phyloP scores from a whole-genome alignment of 2,797 vertebrate species.

The Spheniscus humboldti region DNA sequence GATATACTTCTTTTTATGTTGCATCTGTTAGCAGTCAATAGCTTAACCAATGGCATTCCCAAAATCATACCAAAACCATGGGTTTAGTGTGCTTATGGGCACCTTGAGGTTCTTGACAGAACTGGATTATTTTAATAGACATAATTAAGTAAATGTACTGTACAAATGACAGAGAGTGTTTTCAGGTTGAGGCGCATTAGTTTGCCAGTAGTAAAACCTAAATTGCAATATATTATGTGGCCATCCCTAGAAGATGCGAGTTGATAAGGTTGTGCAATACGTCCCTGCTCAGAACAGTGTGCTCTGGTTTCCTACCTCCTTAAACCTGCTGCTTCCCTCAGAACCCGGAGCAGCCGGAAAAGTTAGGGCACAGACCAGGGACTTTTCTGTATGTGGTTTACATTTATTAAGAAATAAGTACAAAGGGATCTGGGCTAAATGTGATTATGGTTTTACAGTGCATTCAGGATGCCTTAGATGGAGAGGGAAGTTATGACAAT shows the following conservation, averaged over 20 bases:
- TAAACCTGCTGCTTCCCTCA: not conserved
- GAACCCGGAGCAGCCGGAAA: fast-evolving
- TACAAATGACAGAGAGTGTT: not conserved
- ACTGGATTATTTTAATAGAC: not conserved
- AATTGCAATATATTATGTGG: not conserved
- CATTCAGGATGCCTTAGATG: not conserved
- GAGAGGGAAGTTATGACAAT: not conserved
- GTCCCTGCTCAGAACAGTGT: fast-evolving
- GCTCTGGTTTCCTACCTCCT: not conserved
- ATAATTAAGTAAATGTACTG: not conserved
- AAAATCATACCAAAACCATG: not conserved
- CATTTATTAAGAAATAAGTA: not conserved
- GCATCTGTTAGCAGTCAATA: not conserved
- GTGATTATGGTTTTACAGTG: not conserved
- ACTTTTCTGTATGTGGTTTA: not conserved
- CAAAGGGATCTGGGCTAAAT: not conserved
- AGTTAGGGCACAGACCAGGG: not conserved
- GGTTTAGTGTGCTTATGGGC: not conserved
- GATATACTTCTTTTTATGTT: not conserved
- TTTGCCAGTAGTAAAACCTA: not conserved
- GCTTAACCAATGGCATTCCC: not conserved
- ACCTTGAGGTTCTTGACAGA: not conserved
- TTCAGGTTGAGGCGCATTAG: not conserved
- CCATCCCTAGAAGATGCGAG: not conserved
- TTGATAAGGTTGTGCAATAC: not conserved